phyloP scores from a whole-genome alignment of 1,140 invertebrate species.

The Acromyrmex heyeri region DNA sequence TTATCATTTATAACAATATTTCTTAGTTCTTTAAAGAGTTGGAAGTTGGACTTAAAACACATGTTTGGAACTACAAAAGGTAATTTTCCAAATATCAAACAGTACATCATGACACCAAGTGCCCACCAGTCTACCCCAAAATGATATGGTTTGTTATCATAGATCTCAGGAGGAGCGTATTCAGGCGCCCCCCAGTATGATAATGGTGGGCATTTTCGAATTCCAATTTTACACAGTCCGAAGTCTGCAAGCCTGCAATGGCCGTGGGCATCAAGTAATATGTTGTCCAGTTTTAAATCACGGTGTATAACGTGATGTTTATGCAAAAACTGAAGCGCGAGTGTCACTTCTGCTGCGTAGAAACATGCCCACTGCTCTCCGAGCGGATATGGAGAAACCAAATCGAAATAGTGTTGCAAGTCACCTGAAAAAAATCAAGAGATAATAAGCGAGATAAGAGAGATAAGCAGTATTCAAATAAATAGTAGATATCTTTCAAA shows the following conservation, averaged over 20 bases:
- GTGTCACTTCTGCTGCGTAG: slow-evolving; percentile 99
- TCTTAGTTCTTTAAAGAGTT: too few relatives aligned
- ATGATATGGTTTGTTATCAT: slow-evolving; percentile 91
- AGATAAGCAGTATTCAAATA: too few relatives aligned
- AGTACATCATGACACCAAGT: slow-evolving; percentile 91
- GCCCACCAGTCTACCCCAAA: slow-evolving; percentile 99
- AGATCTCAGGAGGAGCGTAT: too few relatives aligned
- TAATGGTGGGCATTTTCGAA: too few relatives aligned
- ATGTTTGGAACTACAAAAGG: too few relatives aligned
- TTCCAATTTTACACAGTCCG: too few relatives aligned
- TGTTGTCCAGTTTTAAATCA: slow-evolving; percentile 99
- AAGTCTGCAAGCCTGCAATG: slow-evolving; percentile 73
- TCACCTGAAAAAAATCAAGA: slow-evolving; percentile 87
- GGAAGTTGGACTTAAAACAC: slow-evolving; percentile 94
- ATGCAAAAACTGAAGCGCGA: slow-evolving; percentile 99
- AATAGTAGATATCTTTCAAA: neutral
- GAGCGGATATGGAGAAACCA: slow-evolving; percentile 33
- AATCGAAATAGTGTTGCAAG: too few relatives aligned
- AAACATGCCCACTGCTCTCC: slow-evolving; percentile 98
- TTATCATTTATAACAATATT: too few relatives aligned
- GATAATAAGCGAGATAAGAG: neutral
- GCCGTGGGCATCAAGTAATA: slow-evolving; percentile 81
- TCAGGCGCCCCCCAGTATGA: too few relatives aligned
- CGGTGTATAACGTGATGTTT: slow-evolving; percentile 97
- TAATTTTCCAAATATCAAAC: too few relatives aligned